Evolutionary conservation across 2,113 vertebrate genomes (phyloP).

Genomic region (Chroicocephalus ridibundus): DNA sequence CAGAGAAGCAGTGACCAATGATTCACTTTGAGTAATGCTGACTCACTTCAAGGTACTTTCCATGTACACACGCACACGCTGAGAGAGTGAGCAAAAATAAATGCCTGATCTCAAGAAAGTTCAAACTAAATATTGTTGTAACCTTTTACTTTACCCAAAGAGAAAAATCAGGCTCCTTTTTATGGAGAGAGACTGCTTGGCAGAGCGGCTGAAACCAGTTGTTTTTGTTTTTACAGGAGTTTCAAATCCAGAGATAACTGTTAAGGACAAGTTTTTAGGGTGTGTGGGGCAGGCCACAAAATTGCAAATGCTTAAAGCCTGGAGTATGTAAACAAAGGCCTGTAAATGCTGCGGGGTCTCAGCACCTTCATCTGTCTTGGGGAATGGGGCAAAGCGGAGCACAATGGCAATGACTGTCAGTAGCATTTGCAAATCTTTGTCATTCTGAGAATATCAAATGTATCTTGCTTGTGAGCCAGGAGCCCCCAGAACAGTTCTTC

Average conservation of each 20-base stretch:
- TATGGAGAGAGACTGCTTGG: conserved; percentile 58
- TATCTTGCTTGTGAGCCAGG: neutral
- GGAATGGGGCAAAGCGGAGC: neutral
- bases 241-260: conserved; percentile 71
- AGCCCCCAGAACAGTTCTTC: neutral
- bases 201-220: conserved; percentile 55
- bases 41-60: conserved; percentile 78
- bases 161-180: conserved; percentile 73
- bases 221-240: conserved; percentile 75
- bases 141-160: conserved; percentile 70
- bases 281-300: conserved; percentile 52
- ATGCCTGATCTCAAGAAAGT: conserved; percentile 62
- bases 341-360: neutral
- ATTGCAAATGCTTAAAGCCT: conserved; percentile 58
- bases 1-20: conserved; percentile 67
- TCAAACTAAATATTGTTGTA: conserved; percentile 80
- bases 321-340: conserved; percentile 51
- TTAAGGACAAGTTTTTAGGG: conserved; percentile 62
- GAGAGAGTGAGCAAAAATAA: conserved; percentile 71
- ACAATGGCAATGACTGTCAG: neutral
- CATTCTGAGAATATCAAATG: neutral
- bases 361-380: neutral
- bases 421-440: neutral
- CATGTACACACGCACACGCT: conserved; percentile 51
- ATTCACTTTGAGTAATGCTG: conserved; percentile 73